phyloP scores from a whole-genome alignment of 2,797 vertebrate genomes.

The Sardinella longiceps region DNA sequence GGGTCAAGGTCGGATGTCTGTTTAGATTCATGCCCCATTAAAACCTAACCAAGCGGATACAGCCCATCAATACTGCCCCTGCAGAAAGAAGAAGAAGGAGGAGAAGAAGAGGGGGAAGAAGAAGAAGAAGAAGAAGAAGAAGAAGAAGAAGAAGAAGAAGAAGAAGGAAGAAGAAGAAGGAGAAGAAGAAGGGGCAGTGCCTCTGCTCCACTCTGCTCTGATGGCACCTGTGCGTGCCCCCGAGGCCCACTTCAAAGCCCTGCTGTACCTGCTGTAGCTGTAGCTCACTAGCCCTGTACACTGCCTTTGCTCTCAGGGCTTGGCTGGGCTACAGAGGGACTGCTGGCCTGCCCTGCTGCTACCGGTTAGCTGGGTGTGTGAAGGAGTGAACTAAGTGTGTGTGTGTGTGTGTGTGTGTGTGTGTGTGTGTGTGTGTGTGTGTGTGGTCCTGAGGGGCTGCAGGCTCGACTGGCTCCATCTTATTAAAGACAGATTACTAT shows the following conservation, averaged over 20 bases:
- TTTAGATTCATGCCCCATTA: constrained; percentile 15
- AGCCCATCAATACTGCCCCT: constrained; percentile 12
- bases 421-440: neutral
- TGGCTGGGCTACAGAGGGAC: neutral
- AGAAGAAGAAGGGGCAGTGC: neutral
- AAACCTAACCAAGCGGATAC: constrained; percentile 19
- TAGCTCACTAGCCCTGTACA: neutral
- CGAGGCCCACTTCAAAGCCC: neutral
- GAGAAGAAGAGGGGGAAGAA: no score
- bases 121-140: no score
- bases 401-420: neutral
- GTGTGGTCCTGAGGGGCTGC: neutral
- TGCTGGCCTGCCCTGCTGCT: neutral
- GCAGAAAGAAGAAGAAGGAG: no score
- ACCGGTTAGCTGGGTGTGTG: neutral
- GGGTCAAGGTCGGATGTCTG: constrained; percentile 6
- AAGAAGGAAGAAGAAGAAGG: no score
- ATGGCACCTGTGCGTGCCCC: neutral
- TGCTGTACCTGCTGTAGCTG: no score
- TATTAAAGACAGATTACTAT: constrained; percentile 11
- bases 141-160: no score
- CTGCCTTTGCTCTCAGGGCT: neutral
- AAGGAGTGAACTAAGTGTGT: neutral
- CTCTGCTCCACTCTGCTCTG: neutral
- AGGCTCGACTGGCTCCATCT: neutral